Conservation (phyloP, 2,113 vertebrate species). For the Oryctolagus cuniculus region DNA sequence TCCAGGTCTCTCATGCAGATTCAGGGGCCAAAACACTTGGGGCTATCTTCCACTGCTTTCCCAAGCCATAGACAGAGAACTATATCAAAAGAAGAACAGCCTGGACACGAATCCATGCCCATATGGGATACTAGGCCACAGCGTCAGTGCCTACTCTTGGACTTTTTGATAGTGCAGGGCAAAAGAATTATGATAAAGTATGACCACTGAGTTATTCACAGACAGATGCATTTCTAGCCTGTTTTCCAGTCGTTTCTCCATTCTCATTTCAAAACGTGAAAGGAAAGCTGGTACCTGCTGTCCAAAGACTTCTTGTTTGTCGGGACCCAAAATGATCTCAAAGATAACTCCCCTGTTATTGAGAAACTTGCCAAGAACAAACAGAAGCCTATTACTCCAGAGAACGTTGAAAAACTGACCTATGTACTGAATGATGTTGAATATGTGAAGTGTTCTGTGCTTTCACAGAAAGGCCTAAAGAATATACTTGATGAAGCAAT, state of each 20-base stretch:
- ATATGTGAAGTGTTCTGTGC: constrained; percentile 98
- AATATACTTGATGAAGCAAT: constrained; percentile 99
- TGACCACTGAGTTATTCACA: constrained; percentile 99
- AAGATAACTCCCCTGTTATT: constrained; percentile 98
- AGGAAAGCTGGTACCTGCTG: constrained; percentile 95
- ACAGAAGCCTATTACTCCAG: constrained; percentile 98
- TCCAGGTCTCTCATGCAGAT: too few relatives aligned
- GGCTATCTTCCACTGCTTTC: too few relatives aligned
- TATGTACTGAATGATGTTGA: constrained; percentile 99
- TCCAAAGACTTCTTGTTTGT: constrained; percentile 99
- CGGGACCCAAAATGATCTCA: constrained; percentile 98
- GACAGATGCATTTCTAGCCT: constrained; percentile 98
- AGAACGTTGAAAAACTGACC: constrained; percentile 97
- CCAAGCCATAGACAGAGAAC: too few relatives aligned
- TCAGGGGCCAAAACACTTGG: too few relatives aligned
- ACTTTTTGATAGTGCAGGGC: constrained; percentile 87
- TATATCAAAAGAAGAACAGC: too few relatives aligned
- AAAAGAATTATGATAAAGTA: constrained; percentile 99
- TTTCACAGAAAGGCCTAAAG: constrained; percentile 99
- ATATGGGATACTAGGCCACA: too few relatives aligned
- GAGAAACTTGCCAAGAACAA: constrained; percentile 99
- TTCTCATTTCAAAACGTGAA: constrained; percentile 99
- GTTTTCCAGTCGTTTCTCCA: constrained; percentile 98
- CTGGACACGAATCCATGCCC: too few relatives aligned
- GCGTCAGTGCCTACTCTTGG: too few relatives aligned